Evolutionary conservation across 2,113 vertebrate species (phyloP), one percentile per base, ranked within the genome.

Genomic region (Clinocottus analis): DNA sequence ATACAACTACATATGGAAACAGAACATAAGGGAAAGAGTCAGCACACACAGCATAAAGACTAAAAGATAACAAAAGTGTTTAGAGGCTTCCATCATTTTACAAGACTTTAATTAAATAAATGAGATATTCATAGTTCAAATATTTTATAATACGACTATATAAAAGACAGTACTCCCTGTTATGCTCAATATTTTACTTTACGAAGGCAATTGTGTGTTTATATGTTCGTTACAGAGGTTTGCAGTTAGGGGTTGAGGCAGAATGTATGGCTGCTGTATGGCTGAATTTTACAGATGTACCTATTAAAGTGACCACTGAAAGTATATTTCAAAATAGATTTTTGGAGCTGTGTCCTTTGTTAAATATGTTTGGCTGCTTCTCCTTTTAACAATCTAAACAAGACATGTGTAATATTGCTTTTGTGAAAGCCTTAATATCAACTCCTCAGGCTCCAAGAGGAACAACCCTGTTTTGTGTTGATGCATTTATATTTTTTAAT

Each of bases 1-100:
- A 76, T 74, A 78, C 33, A 75, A 45, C 35, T 74, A 71, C 67
- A 82, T 67, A 63, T 60, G 62, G 61, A 80, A 77, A 75, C 17
- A 63, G 55, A 85, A 77, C 72, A 43, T 80, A 59, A 79, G 35
- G 21, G 63, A 64, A 58, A 64, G 21, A 72, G 43, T 60, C 21
- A 47, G 19, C 51, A 64, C 61, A 47, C 5, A 12, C 61, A 64
- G 35, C 45, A 71, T 23, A 39, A 72, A 60, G 41, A 60, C 31
- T 23, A 27, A 55, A 51, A 25, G 51, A 73, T 55, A 63, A 51
- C 13, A 72, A 17, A 62, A 72, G 16, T 16, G 60, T 59, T 13
- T 6, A 7, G 35, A 53, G 39, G 45, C 55, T 71, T 58, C 62
- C 45, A 61, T 56, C 27, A 47, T 49, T 56, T 73, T 49, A 11